phyloP scores from a whole-genome alignment of 2,888 invertebrate genomes.

The Neocrepidodera transversa region DNA sequence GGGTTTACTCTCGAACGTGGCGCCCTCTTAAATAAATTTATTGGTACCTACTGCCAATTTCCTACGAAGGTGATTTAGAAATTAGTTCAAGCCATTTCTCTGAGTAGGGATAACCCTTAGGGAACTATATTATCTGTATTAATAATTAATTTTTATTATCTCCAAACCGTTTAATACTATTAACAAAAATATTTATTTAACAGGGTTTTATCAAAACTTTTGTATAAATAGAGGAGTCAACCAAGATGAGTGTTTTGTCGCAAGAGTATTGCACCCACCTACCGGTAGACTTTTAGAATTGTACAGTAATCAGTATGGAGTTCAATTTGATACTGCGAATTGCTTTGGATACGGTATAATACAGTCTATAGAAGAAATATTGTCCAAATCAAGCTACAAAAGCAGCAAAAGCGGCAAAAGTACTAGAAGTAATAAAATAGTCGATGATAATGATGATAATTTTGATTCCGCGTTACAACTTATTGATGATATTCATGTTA shows the following conservation, averaged over 20 bases:
- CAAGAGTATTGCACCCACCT: constrained; percentile 69
- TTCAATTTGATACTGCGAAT: constrained; percentile 87
- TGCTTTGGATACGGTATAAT: constrained; percentile 47
- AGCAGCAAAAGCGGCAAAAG: not conserved
- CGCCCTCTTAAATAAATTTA: too few relatives aligned
- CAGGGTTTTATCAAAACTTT: constrained; percentile 79
- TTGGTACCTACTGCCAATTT: too few relatives aligned
- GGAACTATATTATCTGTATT: too few relatives aligned
- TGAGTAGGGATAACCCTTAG: too few relatives aligned
- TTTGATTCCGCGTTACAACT: constrained; percentile 6
- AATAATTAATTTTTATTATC: too few relatives aligned
- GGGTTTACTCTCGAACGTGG: too few relatives aligned
- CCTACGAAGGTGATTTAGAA: too few relatives aligned
- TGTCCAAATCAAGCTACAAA: not conserved
- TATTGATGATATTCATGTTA: constrained; percentile 15
- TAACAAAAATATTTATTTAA: too few relatives aligned
- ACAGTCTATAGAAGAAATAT: constrained; percentile 38
- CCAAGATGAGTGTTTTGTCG: constrained; percentile 68
- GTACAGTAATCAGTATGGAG: constrained; percentile 84
- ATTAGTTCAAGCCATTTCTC: too few relatives aligned
- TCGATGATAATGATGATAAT: not conserved
- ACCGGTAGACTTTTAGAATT: constrained; percentile 81
- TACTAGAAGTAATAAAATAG: not conserved
- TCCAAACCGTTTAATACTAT: too few relatives aligned
- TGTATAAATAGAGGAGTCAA: constrained; percentile 71